Percentiles rank a stretch among this genome's conserved stretches.
Evolutionary conservation across 2,888 invertebrate species (phyloP).

Genomic region (Cephus sareptanus): DNA sequence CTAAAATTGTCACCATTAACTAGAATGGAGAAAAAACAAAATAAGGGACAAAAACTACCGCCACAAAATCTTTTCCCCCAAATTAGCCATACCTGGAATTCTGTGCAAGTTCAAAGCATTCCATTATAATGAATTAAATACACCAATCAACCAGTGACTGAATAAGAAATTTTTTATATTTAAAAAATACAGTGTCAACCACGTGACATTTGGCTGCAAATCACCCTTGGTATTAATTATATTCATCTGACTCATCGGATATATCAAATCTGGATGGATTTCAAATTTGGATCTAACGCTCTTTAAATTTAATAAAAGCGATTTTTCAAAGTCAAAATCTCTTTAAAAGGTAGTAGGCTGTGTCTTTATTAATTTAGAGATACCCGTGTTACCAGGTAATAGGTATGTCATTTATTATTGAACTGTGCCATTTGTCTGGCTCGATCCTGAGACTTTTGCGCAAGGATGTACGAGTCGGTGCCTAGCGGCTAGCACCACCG

Average conservation of each 20-base stretch:
- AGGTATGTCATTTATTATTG: background rate
- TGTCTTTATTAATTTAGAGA: background rate
- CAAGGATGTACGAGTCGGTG: constrained; percentile 54
- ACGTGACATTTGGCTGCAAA: background rate
- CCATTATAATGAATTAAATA: background rate
- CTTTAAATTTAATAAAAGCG: background rate
- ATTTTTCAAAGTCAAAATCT: background rate
- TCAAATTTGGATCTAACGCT: background rate
- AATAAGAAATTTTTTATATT: background rate
- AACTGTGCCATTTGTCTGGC: background rate
- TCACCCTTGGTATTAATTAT: background rate
- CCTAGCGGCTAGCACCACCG: constrained; percentile 58
- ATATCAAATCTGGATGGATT: background rate
- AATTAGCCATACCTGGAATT: background rate
- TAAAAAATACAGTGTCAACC: background rate
- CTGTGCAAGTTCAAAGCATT: background rate
- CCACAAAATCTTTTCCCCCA: background rate
- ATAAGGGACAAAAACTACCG: background rate
- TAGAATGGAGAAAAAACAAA: background rate
- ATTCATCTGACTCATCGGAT: background rate
- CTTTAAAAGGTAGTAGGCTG: background rate
- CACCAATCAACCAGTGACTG: background rate
- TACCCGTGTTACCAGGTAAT: background rate
- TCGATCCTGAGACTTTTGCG: constrained; percentile 48
- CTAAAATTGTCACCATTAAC: constrained; percentile 28